Percentiles rank a stretch among this genome's conserved stretches.
Conservation (phyloP, 2,797 vertebrate species). For the Chromobotia macracanthus region DNA sequence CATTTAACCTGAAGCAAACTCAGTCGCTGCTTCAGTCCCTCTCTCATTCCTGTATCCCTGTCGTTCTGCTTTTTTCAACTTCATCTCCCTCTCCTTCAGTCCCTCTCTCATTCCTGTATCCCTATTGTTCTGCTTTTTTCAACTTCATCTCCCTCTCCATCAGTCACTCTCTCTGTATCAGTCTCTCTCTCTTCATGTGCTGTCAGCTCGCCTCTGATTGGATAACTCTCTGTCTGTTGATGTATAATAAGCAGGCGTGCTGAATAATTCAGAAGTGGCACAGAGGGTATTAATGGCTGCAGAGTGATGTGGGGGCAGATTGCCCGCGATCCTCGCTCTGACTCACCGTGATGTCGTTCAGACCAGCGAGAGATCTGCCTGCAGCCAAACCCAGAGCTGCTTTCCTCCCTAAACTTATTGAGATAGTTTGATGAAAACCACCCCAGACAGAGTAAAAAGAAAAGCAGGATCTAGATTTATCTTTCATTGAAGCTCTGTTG, state of each 20-base stretch:
- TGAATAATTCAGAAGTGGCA: conserved; percentile 53
- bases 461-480: not conserved
- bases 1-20: conserved; percentile 24
- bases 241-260: conserved; percentile 55
- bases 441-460: not conserved
- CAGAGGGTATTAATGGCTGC: conserved; percentile 49
- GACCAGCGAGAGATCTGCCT: not conserved
- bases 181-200: conserved; percentile 36
- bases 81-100: too few relatives aligned
- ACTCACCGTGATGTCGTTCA: conserved; percentile 33
- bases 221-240: conserved; percentile 49
- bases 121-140: too few relatives aligned
- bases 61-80: too few relatives aligned
- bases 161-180: conserved; percentile 1
- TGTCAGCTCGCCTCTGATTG: conserved; percentile 56
- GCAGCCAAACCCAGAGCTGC: not conserved
- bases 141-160: not conserved
- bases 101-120: not conserved
- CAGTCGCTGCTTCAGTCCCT: not conserved
- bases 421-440: not conserved
- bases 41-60: too few relatives aligned
- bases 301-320: conserved; percentile 36
- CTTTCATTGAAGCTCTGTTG: not conserved
- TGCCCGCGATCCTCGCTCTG: conserved; percentile 37
- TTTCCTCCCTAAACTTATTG: not conserved